Evolutionary conservation across 2,888 invertebrate species (phyloP), one percentile per base, ranked within the genome.

Genomic region (Andricus quercusramuli): DNA sequence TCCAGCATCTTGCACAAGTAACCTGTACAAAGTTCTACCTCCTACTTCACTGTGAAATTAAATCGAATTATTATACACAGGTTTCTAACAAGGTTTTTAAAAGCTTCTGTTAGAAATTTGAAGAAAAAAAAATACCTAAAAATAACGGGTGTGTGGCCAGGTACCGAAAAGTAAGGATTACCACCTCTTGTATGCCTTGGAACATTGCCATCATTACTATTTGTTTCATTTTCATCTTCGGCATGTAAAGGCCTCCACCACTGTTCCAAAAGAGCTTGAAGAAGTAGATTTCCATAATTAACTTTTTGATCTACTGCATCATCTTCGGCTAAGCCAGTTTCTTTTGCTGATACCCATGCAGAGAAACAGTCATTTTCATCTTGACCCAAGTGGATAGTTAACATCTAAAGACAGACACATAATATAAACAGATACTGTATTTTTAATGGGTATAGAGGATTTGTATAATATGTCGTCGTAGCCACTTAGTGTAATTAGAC

Each of bases 311-410:
- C 98, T 78, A 94, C 93, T 93, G 95, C 90, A 94, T 97, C 93
- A 92, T 93, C 93, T 66, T 94, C 95, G 0, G 96, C 96, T 86
- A 99, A 94, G 0, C 98, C 99, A 37, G 98, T 97, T 92, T 99
- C 99, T 92, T 96, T 97, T 0, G 98, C 98, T 77, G 99, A 98
- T 5, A 99, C 98, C 99, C 99, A 99, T 0, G 99, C 99, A 59
- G 98, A 96, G 90, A 99, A 97, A 92, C 99, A 99, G 92, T 99
- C 99, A 1, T 97, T 97, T 93, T 99, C 99, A 92, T 99, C 99
- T 93, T 98, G 97, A 0, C 97, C 97, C 88, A 99, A 94, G 91
- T 99, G 99, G 92, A 99, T 98, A 13, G 99, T 99, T 89, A 99
- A 94, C 97, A 99, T 97, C 97, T 97, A 85, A 13, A 90, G 85